Evolutionary conservation across 2,888 invertebrate genomes (phyloP).

Genomic region (Cerastis rubricosa): DNA sequence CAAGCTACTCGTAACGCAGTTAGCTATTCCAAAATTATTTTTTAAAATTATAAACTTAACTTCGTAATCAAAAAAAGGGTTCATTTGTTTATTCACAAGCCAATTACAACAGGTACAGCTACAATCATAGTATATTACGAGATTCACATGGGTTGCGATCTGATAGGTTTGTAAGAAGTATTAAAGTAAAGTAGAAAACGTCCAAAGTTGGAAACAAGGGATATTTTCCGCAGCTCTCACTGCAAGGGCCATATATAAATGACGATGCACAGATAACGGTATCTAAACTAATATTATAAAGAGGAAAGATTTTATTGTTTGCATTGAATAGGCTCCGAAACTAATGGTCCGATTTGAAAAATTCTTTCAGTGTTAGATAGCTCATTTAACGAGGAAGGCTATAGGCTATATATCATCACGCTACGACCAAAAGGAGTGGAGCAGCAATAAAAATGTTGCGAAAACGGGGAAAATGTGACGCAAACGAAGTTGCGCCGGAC

Average conservation of each 20-base stretch:
- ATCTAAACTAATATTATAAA: too few relatives aligned
- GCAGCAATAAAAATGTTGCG: too few relatives aligned
- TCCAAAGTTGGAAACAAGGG: background rate
- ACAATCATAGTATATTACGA: background rate
- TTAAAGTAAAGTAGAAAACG: conserved; percentile 1
- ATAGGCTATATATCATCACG: too few relatives aligned
- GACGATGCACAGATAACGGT: conserved; percentile 37
- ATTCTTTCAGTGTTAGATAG: too few relatives aligned
- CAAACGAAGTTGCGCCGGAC: too few relatives aligned
- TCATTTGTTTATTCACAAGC: background rate
- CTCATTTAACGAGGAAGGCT: too few relatives aligned
- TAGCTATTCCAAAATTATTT: conserved; percentile 6
- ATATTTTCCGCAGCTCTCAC: conserved; percentile 16
- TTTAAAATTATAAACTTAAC: background rate
- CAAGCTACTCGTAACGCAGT: background rate
- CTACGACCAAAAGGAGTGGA: too few relatives aligned
- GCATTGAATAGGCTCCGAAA: too few relatives aligned
- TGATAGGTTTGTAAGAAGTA: background rate
- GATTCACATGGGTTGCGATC: background rate
- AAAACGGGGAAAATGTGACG: too few relatives aligned
- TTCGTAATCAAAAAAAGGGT: background rate
- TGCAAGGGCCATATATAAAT: conserved; percentile 20
- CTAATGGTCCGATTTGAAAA: too few relatives aligned
- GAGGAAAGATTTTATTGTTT: too few relatives aligned
- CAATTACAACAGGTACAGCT: background rate